These are phyloP conservation scores for Lithodes maja DNA, from an alignment of 2,888 invertebrate species.

Conservation along the genomic window DNA sequence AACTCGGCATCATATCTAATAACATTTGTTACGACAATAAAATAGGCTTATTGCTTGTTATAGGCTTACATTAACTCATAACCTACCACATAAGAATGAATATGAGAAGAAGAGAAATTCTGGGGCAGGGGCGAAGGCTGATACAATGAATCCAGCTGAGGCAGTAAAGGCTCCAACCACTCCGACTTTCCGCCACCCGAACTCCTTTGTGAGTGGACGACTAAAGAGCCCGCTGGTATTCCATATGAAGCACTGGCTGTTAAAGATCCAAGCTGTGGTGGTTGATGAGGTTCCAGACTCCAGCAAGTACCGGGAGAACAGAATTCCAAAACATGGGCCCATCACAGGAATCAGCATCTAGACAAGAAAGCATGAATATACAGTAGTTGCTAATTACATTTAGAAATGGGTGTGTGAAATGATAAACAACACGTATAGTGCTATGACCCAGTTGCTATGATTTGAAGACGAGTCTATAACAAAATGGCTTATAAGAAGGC, in stretches of 20 bases:
- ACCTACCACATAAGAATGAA: slow-evolving; percentile 40
- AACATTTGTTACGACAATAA: too few species aligned
- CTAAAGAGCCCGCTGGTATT: slow-evolving; percentile 26
- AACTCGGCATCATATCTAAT: too few species aligned
- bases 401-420: too few species aligned
- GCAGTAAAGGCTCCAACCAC: slow-evolving; percentile 15
- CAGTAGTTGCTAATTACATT: not conserved
- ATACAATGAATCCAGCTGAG: slow-evolving; percentile 26
- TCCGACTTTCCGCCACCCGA: slow-evolving; percentile 54
- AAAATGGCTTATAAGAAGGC: too few species aligned
- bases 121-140: slow-evolving; percentile 40
- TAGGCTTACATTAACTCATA: not conserved
- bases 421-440: too few species aligned
- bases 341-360: slow-evolving; percentile 26
- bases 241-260: slow-evolving; percentile 31
- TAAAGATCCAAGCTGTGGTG: slow-evolving; percentile 50
- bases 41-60: too few species aligned
- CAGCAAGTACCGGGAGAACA: slow-evolving; percentile 49
- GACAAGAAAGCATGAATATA: not conserved
- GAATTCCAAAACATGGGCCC: slow-evolving; percentile 48
- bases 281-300: slow-evolving; percentile 37
- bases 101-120: slow-evolving; percentile 53
- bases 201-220: slow-evolving; percentile 52
- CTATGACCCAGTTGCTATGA: too few species aligned
- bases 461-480: too few species aligned